Evolutionary conservation across 2,888 invertebrate species (phyloP), one percentile per base, ranked within the genome.

Genomic region (Hypena proboscidalis): DNA sequence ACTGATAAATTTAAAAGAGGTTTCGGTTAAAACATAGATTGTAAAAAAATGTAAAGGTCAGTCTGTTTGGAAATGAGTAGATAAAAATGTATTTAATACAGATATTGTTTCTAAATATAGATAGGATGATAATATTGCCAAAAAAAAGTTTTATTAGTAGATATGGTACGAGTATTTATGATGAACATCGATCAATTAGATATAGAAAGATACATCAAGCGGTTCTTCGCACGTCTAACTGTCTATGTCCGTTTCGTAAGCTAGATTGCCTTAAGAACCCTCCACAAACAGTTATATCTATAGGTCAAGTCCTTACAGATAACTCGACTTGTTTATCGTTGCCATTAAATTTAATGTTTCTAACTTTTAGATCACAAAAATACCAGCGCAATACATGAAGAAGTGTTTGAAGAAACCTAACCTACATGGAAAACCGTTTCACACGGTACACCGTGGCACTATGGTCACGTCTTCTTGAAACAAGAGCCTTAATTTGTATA

Each of bases 341-440:
- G 27, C 13, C 42, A 27, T 49, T 34, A 50, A 43, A 43, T 44
- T 3, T 7, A 43, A 45, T 47, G 17, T 11, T 32, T 43, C 47
- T 59, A 50, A 57, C 35, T 54, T 60, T 30, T 35, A 65, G 63
- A 38, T 60, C 55, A 63, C 50, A 53, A 42, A 43, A 20, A 23
- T 19, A 42, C 30, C 35, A 51, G 29, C n/a, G 9, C 4, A 14
- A 38, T n/a, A 22, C 38, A 23, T 23, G 21, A 27, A 31, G 13
- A 4, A 30, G 29, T 45, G 39, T 38, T 47, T 11, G 37, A 10
- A 48, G 42, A 45, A 56, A 40, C 36, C 34, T 37, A n/a, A 11
- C 9, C 15, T 17, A 9, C 30, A 26, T 20, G 30, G 26, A 11
- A 39, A 11, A 17, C 27, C 8, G 11, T 2, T 8, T 22, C 7